These are phyloP conservation scores for Synanthedon tipuliformis DNA, from an alignment of 2,888 invertebrate species.

Conservation along the genomic window DNA sequence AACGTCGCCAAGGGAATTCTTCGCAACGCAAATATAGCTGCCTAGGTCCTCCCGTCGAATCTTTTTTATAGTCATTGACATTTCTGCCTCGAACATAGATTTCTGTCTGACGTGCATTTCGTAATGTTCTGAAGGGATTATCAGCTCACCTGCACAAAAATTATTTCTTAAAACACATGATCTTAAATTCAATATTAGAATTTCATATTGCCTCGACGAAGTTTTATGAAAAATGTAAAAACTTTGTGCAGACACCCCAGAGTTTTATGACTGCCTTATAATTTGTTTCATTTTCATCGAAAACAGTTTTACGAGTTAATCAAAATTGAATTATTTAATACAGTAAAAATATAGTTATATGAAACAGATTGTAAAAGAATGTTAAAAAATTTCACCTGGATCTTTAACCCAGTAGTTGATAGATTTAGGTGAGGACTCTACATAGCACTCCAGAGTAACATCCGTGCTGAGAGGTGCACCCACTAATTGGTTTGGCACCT, in stretches of 20 bases:
- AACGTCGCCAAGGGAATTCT: slow-evolving; percentile 88
- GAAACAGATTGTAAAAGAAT: too few species aligned
- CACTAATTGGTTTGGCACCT: slow-evolving; percentile 91
- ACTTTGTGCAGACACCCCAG: slow-evolving; percentile 58
- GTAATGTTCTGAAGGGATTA: slow-evolving; percentile 85
- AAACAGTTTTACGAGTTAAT: slow-evolving; percentile 41
- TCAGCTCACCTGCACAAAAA: slow-evolving; percentile 78
- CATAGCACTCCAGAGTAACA: slow-evolving; percentile 87
- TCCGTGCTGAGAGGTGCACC: slow-evolving; percentile 87
- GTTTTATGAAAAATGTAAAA: slow-evolving; percentile 69
- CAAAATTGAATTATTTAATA: slow-evolving; percentile 27
- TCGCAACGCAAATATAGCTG: slow-evolving; percentile 87
- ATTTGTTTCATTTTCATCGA: slow-evolving; percentile 63
- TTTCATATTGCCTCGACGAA: slow-evolving; percentile 55
- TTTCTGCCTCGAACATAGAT: slow-evolving; percentile 85
- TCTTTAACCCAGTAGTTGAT: slow-evolving; percentile 92
- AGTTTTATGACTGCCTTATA: slow-evolving; percentile 64
- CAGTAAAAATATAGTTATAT: too few species aligned
- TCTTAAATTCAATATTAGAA: slow-evolving; percentile 67
- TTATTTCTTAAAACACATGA: slow-evolving; percentile 55
- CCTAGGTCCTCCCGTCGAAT: slow-evolving; percentile 84
- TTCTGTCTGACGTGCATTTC: slow-evolving; percentile 79
- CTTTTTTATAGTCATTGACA: slow-evolving; percentile 84
- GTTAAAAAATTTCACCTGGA: slow-evolving; percentile 62
- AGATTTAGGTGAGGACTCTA: slow-evolving; percentile 89